These are phyloP conservation scores for Ridgeia piscesae DNA, from an alignment of 1,140 invertebrate genomes.

Conservation along the genomic window DNA sequence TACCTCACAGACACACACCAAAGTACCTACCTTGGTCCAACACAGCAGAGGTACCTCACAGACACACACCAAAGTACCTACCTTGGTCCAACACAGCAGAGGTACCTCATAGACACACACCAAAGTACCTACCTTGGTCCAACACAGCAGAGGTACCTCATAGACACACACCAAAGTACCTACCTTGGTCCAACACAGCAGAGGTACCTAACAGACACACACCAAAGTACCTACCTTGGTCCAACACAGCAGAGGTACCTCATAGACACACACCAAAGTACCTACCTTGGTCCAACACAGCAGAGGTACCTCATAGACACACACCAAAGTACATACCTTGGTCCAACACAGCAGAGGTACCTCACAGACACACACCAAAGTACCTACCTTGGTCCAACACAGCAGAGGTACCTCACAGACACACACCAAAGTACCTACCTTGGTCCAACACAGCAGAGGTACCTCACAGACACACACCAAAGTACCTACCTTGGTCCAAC, in stretches of 20 bases:
- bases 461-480: too few relatives aligned
- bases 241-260: slow-evolving; percentile 51
- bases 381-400: slow-evolving; percentile 45
- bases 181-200: slow-evolving; percentile 48
- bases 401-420: slow-evolving; percentile 47
- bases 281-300: slow-evolving; percentile 46
- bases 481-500: slow-evolving; percentile 47
- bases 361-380: too few relatives aligned
- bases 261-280: too few relatives aligned
- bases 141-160: slow-evolving; percentile 48
- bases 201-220: slow-evolving; percentile 43
- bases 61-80: too few relatives aligned
- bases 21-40: slow-evolving; percentile 44
- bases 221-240: too few relatives aligned
- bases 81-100: slow-evolving; percentile 49
- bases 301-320: slow-evolving; percentile 47
- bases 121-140: slow-evolving; percentile 45
- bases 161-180: too few relatives aligned
- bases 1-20: too few relatives aligned
- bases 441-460: slow-evolving; percentile 51
- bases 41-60: slow-evolving; percentile 48
- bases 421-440: too few relatives aligned
- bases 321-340: too few relatives aligned
- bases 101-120: slow-evolving; percentile 41
- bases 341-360: slow-evolving; percentile 51